Evolutionary conservation across 2,113 vertebrate species (phyloP).

Genomic region (Paracanthobrama guichenoti): DNA sequence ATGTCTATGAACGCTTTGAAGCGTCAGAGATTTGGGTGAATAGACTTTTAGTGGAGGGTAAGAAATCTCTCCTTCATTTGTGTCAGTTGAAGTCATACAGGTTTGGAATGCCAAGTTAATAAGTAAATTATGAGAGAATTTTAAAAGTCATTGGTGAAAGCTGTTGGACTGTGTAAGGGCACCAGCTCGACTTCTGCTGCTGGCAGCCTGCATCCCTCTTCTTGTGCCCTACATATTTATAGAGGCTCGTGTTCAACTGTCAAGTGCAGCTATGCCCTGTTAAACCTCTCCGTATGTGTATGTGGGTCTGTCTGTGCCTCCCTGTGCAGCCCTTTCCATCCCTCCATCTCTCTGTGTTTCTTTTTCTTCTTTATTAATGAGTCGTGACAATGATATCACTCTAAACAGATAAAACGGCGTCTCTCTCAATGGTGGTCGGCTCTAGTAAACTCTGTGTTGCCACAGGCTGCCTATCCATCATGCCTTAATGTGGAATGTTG

Average conservation of each 20-base stretch:
- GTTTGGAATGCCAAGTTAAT: too few relatives aligned
- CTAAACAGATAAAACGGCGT: slow-evolving; percentile 43
- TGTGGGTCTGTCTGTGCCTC: background rate
- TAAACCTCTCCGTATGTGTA: slow-evolving; percentile 24
- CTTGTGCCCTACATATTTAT: slow-evolving; percentile 14
- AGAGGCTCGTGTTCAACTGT: slow-evolving; percentile 4
- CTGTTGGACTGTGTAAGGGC: background rate
- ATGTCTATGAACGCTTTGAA: too few relatives aligned
- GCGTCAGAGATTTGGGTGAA: too few relatives aligned
- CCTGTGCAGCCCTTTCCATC: background rate
- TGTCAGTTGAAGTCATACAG: too few relatives aligned
- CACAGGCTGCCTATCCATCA: slow-evolving; percentile 27
- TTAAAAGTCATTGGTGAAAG: background rate
- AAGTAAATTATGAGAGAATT: too few relatives aligned
- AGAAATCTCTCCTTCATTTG: too few relatives aligned
- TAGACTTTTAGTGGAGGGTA: too few relatives aligned
- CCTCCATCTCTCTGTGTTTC: slow-evolving; percentile 21
- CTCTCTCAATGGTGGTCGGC: slow-evolving; percentile 18
- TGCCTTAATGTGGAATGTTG: slow-evolving; percentile 26
- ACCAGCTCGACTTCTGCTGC: background rate
- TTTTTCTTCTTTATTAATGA: slow-evolving; percentile 39
- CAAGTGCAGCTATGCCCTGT: slow-evolving; percentile 12
- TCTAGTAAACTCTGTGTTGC: background rate
- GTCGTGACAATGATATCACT: slow-evolving; percentile 48
- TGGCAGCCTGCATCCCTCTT: slow-evolving; percentile 24